Base-by-base conservation (phyloP, 2,797 vertebrate species). In the Ibycter americanus region DNA sequence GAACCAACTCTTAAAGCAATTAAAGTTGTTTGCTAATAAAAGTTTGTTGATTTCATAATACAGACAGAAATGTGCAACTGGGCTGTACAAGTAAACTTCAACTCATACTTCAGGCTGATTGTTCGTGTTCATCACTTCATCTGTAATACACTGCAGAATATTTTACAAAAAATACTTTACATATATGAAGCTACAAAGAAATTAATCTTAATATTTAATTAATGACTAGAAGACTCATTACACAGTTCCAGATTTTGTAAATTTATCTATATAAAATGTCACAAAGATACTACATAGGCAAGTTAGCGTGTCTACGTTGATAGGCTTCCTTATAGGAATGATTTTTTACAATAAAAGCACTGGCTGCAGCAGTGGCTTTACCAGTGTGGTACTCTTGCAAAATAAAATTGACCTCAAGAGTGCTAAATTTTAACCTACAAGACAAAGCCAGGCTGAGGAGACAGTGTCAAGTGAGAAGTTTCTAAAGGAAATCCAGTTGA, bases 21-120 rank as follows among this genome's bases (percentile, higher is more conserved):
- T 73, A 38, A 92, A 90, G 40, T 76, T 78, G 34, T 91, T 93
- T 78, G 65, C 80, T 96, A 91, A 83, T 87, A 94, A 81, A 95
- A 89, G 76, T 94, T 95, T 58, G 32, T 58, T 92, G 18, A 44
- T 78, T 96, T 95, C 93, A 79, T 77, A 85, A 86, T 65, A 58
- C 26, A 87, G 70, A 68, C 25, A 89, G 76, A 90, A 97, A 90
- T 82, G 54, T 76, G 55, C 52, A 68, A 66, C 58, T 55, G 73
- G 76, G 38, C 55, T 90, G 31, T 83, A 52, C n/a, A 81, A 63
- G 46, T 29, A 86, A 85, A 68, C 31, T 49, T 66, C 32, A 89
- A 83, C 61, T 92, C 52, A 14, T 74, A 38, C 42, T 78, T 76
- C 77, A 91, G 55, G 36, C 36, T 85, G 46, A 78, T 78, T 4